Base-by-base conservation (phyloP, 2,113 vertebrate species). In the Poecilia latipinna region DNA sequence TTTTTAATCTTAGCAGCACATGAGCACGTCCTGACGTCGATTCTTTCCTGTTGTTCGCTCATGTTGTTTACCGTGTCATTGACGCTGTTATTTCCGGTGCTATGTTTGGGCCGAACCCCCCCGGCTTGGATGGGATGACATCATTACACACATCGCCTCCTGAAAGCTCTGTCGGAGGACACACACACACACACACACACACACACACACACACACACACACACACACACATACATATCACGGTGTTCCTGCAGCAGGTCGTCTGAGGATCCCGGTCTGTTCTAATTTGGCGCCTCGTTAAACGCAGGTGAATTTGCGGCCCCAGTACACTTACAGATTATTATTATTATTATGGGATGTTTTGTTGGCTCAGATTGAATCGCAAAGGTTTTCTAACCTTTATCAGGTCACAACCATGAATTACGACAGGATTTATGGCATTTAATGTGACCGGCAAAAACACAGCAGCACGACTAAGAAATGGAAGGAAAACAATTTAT, bases 111-210 rank as follows among this genome's bases (percentile, higher is more conserved):
- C 77, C 31, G 24, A 61, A 76, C 71, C 69, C 79, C 68, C 77
- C 74, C 65, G 73, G 22, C 51, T 11, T n/a, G 57, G 68, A 35
- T 75, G n/a, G 51, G 68, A 80, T 88, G 82, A 85, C 91, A 77
- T 91, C 86, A 89, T 65, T 17, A 28, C 78, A 74, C 71, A 62
- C 83, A 79, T 90, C 86, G 57, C 68, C 68, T 74, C 72, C 66
- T 71, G 70, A 65, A 69, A 72, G 75, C 81, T 77, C 82, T 37
- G 75, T 4, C 26, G 79, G 75, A 7, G 71, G 79, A 75, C 19
- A 32, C 71, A 71, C 74, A 77, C 64, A 62, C 68, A 39, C 3
- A 69, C 26, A 69, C 71, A 1, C 61, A 12, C 51, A 57, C 64
- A 31, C 32, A 35, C 11, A 61, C 67, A 48, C 3, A 69, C 28